Base-by-base conservation (phyloP, 2,113 vertebrate species). In the Jacana jacana region DNA sequence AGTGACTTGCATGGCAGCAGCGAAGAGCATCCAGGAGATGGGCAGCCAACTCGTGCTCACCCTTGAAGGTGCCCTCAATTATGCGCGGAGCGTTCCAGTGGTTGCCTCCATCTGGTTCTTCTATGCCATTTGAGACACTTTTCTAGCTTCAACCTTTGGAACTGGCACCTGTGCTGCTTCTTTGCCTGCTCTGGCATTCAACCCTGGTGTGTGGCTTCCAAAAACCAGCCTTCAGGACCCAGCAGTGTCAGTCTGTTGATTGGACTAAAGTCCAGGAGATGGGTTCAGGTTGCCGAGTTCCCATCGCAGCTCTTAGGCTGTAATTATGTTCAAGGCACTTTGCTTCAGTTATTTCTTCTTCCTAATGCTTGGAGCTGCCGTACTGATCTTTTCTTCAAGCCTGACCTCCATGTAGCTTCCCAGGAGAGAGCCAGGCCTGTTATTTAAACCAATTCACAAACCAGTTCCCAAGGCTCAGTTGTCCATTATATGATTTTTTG, bases 51-150 rank as follows among this genome's bases (percentile, higher is more conserved):
- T 78, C 4, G 0, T 69, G 64, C 44, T 90, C 87, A 93, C 93
- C 93, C 88, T 76, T 58, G 83, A 85, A 93, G 80, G 52, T 96
- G 94, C 94, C 95, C 97, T 93, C 95, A 96, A 95, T 97, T 97
- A 95, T 4, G 1, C 30, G 6, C 2, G 1, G 79, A 72, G 75
- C 23, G 88, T 95, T 96, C 80, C 82, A 89, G 92, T 94, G 89
- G 79, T 85, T 96, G 86, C 91, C 51, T 96, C 95, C 93, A 95
- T 94, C 97, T 97, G 96, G 73, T 81, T 81, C 66, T 73, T 91
- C 91, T 66, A 19, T 57, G 87, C 58, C 89, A 57, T 85, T 64
- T 82, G 80, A 96, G 88, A 77, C 44, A 40, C 20, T 88, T 76
- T 46, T 31, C 69, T 48, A 86, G 66, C 84, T 93, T 51, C 9